Conservation (phyloP, 2,797 vertebrate species). For the Channa striata region DNA sequence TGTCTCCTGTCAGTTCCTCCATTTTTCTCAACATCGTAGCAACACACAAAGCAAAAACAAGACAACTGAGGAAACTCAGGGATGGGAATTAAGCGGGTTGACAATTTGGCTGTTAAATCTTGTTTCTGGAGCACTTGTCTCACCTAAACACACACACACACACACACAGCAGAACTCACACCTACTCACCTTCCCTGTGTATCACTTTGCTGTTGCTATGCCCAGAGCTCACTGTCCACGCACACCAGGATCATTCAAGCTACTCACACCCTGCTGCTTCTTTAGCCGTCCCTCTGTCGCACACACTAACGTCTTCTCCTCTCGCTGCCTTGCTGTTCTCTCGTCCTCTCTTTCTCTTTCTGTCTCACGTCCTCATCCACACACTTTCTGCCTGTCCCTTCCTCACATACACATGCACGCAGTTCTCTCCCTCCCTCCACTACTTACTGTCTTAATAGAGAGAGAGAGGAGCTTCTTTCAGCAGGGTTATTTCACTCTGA, state of each 20-base stretch:
- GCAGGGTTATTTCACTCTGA: constrained; percentile 80
- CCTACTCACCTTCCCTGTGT: constrained; percentile 75
- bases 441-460: constrained; percentile 82
- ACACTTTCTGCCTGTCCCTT: constrained; percentile 33
- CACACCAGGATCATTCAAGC: constrained; percentile 69
- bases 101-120: constrained; percentile 54
- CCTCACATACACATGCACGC: constrained; percentile 34
- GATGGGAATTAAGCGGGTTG: constrained; percentile 56
- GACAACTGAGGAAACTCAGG: constrained; percentile 33
- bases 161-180: constrained; percentile 46
- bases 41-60: constrained; percentile 36
- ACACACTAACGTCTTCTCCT: constrained; percentile 70
- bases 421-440: constrained; percentile 56
- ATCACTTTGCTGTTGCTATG: constrained; percentile 78
- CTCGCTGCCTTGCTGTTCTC: constrained; percentile 54
- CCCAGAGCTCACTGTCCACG: constrained; percentile 68
- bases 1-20: background rate
- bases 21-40: constrained; percentile 30
- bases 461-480: constrained; percentile 79
- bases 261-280: constrained; percentile 73
- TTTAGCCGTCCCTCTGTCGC: constrained; percentile 66
- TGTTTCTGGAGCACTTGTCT: constrained; percentile 51
- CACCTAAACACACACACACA: constrained; percentile 46
- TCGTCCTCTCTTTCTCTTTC: constrained; percentile 47
- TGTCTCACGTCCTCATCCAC: constrained; percentile 45